Evolutionary conservation across 1,140 invertebrate genomes (phyloP).

Genomic region (Vanessa tameamea): DNA sequence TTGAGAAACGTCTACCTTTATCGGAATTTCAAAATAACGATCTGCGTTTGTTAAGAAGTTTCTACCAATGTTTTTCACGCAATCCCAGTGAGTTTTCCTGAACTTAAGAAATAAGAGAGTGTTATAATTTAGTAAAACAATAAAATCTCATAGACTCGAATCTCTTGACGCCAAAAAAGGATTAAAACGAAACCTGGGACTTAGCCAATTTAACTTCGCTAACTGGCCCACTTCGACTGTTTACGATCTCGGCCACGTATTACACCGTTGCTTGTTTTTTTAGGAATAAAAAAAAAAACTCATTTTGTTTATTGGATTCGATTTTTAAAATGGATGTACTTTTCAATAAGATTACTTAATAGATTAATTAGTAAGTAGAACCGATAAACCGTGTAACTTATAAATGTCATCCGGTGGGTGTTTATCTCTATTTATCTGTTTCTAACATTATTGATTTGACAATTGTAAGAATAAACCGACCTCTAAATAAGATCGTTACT

Average conservation of each 20-base stretch:
- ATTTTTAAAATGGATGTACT: too few species aligned
- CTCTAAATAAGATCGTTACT: too few species aligned
- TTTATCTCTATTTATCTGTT: too few species aligned
- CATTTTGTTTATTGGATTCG: too few species aligned
- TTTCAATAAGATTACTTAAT: too few species aligned
- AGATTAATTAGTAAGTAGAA: too few species aligned
- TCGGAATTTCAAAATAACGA: not conserved
- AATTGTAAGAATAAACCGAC: too few species aligned
- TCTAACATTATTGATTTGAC: too few species aligned
- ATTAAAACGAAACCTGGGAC: constrained; percentile 30
- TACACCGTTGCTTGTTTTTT: constrained; percentile 12
- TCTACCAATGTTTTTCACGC: not conserved
- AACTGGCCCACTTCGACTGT: constrained; percentile 26
- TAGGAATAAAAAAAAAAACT: too few species aligned
- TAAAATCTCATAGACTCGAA: constrained; percentile 26
- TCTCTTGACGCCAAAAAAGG: constrained; percentile 31
- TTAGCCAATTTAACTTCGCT: constrained; percentile 34
- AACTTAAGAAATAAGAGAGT: constrained; percentile 12
- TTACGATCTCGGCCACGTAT: constrained; percentile 18
- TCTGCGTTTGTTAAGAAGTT: not conserved
- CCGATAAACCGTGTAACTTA: too few species aligned
- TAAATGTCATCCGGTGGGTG: too few species aligned
- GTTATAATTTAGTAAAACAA: constrained; percentile 28
- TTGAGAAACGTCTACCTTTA: not conserved
- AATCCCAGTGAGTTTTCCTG: not conserved